Evolutionary conservation across 2,113 vertebrate genomes (phyloP).

Genomic region (Myrmecophaga tridactyla): DNA sequence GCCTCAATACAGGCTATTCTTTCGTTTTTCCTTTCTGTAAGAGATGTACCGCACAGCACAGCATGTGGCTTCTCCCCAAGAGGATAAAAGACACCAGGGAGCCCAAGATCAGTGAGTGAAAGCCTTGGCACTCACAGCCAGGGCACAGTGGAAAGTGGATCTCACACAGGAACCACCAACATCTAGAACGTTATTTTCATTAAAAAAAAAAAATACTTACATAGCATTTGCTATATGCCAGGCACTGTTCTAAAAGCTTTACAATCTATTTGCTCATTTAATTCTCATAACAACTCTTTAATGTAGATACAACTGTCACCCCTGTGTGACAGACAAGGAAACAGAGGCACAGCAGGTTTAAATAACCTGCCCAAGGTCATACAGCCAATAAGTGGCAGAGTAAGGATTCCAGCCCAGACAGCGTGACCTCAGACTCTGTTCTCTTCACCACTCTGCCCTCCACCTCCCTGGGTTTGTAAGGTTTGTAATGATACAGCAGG

Average conservation of each 20-base stretch:
- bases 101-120: neutral
- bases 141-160: neutral
- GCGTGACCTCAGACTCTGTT: neutral
- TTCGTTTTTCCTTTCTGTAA: neutral
- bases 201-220: neutral
- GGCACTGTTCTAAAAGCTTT: slow-evolving; percentile 30
- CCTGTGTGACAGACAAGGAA: neutral
- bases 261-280: neutral
- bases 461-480: neutral
- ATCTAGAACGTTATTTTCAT: neutral
- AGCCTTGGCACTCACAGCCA: neutral
- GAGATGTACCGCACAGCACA: neutral
- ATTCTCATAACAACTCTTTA: neutral
- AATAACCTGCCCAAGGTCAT: neutral
- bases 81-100: neutral
- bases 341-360: neutral
- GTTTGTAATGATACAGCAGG: neutral
- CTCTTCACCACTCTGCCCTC: neutral
- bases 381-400: neutral
- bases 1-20: neutral
- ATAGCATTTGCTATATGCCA: neutral
- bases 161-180: neutral
- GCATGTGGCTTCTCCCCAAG: neutral
- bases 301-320: neutral
- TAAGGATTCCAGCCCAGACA: neutral